Base-by-base conservation (phyloP, 2,797 vertebrate species). In the Emydoidea blandingii region DNA sequence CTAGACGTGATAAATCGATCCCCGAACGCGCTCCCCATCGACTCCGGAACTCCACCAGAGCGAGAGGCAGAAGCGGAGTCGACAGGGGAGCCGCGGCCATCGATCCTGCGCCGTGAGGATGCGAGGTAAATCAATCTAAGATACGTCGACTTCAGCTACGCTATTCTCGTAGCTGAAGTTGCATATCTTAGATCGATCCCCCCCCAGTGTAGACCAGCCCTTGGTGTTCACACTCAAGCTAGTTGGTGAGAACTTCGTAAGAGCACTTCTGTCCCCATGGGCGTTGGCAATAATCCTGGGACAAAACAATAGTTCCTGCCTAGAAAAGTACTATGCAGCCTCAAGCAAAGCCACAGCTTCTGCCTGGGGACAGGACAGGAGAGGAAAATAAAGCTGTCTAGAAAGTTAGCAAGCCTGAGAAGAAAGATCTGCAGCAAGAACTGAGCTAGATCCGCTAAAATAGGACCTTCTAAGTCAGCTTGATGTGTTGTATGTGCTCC, bases 231-330 rank as follows among this genome's bases (percentile, higher is more conserved):
- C 27, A 49, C 19, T n/a, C 65, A 21, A 19, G n/a, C n/a, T 37
- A 72, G 7, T n/a, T 37, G 21, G n/a, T 21, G 65, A 19, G 8
- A 23, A 12, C 10, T 4, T n/a, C 34, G 5, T 19, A 37, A 37
- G 68, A 92, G 95, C 59, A 85, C 79, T 47, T 44, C 72, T 57
- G 90, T 83, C 79, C 65, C 7, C 65, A 68, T 90, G 78, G 49
- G 29, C 89, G 87, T 68, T 92, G 96, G 89, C 92, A 97, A 91
- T 92, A 96, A 96, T 5, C 34, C 52, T 92, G 93, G 89, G 91
- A 96, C 90, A 88, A 91, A 97, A n/a, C 62, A 97, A 95, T 56
- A 89, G 94, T 95, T 96, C 96, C 89, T 92, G 81, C 72, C 93
- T 96, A 93, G 91, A 96, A 97, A 97, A 96, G 81, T 91, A 87